Percentiles rank a stretch among this genome's conserved stretches.
Conservation (phyloP, 2,797 vertebrate genomes). For the Rhincodon typus region DNA sequence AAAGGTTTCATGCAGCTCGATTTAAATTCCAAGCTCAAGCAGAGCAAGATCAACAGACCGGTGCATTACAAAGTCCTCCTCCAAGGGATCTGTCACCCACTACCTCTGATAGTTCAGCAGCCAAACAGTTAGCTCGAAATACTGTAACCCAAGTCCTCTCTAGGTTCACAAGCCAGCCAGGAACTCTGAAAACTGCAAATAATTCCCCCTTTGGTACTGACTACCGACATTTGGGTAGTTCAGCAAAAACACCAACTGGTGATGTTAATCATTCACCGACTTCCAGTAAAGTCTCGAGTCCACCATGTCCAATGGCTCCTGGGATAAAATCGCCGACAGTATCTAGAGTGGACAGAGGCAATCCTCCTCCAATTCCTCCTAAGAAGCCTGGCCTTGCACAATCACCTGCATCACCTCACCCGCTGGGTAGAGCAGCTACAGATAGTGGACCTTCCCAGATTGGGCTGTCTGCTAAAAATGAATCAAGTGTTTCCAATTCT, state of each 20-base stretch:
- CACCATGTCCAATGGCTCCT: slow-evolving; percentile 70
- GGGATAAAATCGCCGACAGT: slow-evolving; percentile 80
- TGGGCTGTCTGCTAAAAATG: not conserved
- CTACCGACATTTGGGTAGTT: slow-evolving; percentile 73
- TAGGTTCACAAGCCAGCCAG: slow-evolving; percentile 87
- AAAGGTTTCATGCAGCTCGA: slow-evolving; percentile 89
- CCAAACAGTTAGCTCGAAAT: slow-evolving; percentile 92
- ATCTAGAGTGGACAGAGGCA: slow-evolving; percentile 73
- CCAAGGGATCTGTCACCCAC: slow-evolving; percentile 89
- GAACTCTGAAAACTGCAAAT: slow-evolving; percentile 72
- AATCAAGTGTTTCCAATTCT: not conserved
- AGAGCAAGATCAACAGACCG: slow-evolving; percentile 77
- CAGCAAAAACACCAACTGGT: slow-evolving; percentile 58
- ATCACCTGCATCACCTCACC: slow-evolving; percentile 66
- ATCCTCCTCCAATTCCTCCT: slow-evolving; percentile 78
- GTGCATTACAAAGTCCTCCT: slow-evolving; percentile 64
- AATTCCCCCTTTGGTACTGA: slow-evolving; percentile 96
- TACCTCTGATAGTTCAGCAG: slow-evolving; percentile 73
- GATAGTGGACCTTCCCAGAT: not conserved
- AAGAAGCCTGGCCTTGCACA: slow-evolving; percentile 83
- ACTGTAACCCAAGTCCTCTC: slow-evolving; percentile 97
- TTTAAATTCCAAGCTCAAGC: slow-evolving; percentile 94
- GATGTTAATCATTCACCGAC: slow-evolving; percentile 60
- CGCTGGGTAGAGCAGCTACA: slow-evolving; percentile 53
- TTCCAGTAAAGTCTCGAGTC: slow-evolving; percentile 61